Evolutionary conservation across 2,888 invertebrate species (phyloP).

Genomic region (Octonoba sinensis): DNA sequence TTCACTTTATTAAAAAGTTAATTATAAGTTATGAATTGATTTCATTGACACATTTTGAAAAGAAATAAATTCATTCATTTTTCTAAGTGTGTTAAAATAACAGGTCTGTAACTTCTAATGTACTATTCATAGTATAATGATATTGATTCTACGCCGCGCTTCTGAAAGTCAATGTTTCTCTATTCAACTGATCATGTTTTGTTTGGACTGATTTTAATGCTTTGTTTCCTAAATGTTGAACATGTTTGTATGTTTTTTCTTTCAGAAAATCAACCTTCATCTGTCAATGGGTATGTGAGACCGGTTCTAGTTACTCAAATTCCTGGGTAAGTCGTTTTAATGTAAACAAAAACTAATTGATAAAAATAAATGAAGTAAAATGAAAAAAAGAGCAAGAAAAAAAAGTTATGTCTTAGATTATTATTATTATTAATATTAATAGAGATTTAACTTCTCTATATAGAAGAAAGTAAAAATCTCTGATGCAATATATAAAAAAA

Average conservation of each 20-base stretch:
- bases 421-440: no score
- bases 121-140: no score
- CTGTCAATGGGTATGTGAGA: slow-evolving; percentile 87
- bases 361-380: no score
- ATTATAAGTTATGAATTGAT: background rate
- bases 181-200: background rate
- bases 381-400: no score
- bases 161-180: no score
- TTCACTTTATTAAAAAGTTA: no score
- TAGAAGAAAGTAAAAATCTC: no score
- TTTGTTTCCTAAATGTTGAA: slow-evolving; percentile 7
- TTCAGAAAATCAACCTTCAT: slow-evolving; percentile 70
- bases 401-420: no score
- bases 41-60: background rate
- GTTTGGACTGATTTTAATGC: background rate
- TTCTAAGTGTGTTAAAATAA: background rate
- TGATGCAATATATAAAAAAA: no score
- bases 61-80: background rate
- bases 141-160: no score
- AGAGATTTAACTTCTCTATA: no score
- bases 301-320: slow-evolving; percentile 87
- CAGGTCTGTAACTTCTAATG: background rate
- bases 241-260: slow-evolving; percentile 1
- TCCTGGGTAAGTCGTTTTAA: slow-evolving; percentile 75
- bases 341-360: no score